Evolutionary conservation across 1,140 invertebrate species (phyloP), one percentile per base, ranked within the genome.

Genomic region (Epicauta chinensis): DNA sequence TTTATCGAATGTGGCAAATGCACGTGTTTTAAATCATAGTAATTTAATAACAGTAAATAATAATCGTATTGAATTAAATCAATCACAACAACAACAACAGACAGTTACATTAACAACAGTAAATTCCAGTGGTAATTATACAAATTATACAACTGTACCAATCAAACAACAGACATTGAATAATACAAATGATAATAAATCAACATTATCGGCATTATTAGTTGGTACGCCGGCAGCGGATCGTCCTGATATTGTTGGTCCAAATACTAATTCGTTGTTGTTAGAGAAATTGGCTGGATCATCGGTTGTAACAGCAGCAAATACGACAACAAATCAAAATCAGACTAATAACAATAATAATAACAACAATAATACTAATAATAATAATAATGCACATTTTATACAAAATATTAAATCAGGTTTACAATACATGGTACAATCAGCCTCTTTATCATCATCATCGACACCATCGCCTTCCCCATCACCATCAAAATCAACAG

Each of bases 161-260:
- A 56, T 66, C 15, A 64, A 67, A 42, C 63, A 67, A 47, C 62
- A 60, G 41, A 46, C 40, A 10, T 17, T 29, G 12, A 53, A 35
- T 47, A 44, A 56, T 7, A 43, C 51, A 30, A 47, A 59, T 14
- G 57, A 31, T 35, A 60, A 59, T 46, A 61, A 61, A 35, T 61
- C 62, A 13, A 53, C 58, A 0, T 43, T 65, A n/a, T 60, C 64
- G 0, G 67, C 67, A 1, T 51, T 69, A 16, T 40, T 72, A 43
- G 60, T 58, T 71, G 78, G 78, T 37, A 77, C 81, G 34, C 76
- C 78, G 34, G 75, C 81, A 36, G 78, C 81, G 31, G 77, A 81
- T 62, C 75, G 77, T 66, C 75, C 80, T 38, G 65, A 69, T 35
- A 68, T 70, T 16, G 74, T 77, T 49, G 75, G 76, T 42, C 72